phyloP scores from a whole-genome alignment of 2,888 invertebrate species.

The Chymomyza amoena region DNA sequence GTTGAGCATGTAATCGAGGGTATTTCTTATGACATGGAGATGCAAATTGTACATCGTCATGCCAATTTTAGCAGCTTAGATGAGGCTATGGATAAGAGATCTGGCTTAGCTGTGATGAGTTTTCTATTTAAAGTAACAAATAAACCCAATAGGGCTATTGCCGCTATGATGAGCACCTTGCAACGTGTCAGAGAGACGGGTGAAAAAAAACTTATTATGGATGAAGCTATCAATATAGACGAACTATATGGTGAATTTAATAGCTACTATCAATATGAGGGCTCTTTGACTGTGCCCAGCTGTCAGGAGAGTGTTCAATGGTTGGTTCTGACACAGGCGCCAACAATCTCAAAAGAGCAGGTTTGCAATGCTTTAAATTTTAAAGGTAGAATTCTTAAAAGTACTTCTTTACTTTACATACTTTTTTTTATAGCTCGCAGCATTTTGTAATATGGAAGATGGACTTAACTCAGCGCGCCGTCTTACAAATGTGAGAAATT shows the following conservation, averaged over 20 bases:
- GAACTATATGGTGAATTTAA: background rate
- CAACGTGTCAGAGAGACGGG: background rate
- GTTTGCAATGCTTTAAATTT: background rate
- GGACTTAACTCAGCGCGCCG: background rate
- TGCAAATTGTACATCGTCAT: conserved; percentile 83
- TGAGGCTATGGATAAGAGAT: conserved; percentile 79
- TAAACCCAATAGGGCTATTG: conserved; percentile 28
- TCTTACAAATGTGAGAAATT: background rate
- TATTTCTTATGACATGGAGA: conserved; percentile 81
- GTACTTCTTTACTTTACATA: background rate
- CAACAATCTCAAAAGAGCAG: background rate
- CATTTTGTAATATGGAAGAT: background rate
- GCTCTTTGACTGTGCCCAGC: conserved; percentile 85
- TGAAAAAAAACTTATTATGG: conserved; percentile 1
- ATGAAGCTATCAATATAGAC: conserved; percentile 21
- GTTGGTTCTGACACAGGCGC: conserved; percentile 81
- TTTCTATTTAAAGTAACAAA: conserved; percentile 80
- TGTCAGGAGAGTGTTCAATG: conserved; percentile 85
- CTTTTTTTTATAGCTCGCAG: no score
- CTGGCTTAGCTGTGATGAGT: conserved; percentile 82
- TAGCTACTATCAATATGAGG: conserved; percentile 81
- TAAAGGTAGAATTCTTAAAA: background rate
- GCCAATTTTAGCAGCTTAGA: conserved; percentile 76
- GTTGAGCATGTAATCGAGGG: conserved; percentile 87
- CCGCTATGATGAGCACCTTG: conserved; percentile 8